A percentile compares a stretch with the other conserved stretches of the same genome.
Evolutionary conservation across 1,140 invertebrate species (phyloP).

Genomic region (Hyles vespertilio): DNA sequence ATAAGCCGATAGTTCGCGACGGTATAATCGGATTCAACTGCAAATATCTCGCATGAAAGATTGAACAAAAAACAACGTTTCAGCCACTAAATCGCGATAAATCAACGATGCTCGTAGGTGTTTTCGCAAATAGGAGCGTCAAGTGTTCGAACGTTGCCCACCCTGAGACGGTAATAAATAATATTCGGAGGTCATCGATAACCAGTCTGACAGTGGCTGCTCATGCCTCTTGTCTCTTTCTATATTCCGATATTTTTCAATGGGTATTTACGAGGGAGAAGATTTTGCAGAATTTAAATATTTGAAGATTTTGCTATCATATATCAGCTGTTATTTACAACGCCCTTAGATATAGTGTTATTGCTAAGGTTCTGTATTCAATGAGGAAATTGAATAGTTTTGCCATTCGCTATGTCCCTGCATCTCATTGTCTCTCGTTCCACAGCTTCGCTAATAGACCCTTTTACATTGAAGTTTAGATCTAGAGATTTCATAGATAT

Average conservation of each 20-base stretch:
- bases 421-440: too few species aligned
- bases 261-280: slow-evolving; percentile 1
- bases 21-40: too few species aligned
- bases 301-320: neutral
- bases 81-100: slow-evolving; percentile 34
- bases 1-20: too few species aligned
- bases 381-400: too few species aligned
- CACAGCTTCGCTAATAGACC: too few species aligned
- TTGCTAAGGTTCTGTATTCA: too few species aligned
- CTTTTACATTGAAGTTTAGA: too few species aligned
- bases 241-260: slow-evolving; percentile 39
- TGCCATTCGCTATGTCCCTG: too few species aligned
- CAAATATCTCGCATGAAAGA: neutral
- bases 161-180: slow-evolving; percentile 48
- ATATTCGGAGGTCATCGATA: slow-evolving; percentile 61
- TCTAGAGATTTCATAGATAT: too few species aligned
- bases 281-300: neutral
- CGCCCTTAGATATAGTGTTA: too few species aligned
- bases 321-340: too few species aligned
- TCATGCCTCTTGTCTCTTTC: slow-evolving; percentile 25
- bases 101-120: slow-evolving; percentile 34
- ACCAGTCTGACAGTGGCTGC: slow-evolving; percentile 41
- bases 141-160: slow-evolving; percentile 19
- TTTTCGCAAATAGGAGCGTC: slow-evolving; percentile 46
- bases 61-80: slow-evolving; percentile 4